Percentiles rank a stretch among this genome's conserved stretches.
These are phyloP conservation scores for Mormyrus proboscirostris DNA, from an alignment of 2,797 vertebrate species.

Conservation along the genomic window DNA sequence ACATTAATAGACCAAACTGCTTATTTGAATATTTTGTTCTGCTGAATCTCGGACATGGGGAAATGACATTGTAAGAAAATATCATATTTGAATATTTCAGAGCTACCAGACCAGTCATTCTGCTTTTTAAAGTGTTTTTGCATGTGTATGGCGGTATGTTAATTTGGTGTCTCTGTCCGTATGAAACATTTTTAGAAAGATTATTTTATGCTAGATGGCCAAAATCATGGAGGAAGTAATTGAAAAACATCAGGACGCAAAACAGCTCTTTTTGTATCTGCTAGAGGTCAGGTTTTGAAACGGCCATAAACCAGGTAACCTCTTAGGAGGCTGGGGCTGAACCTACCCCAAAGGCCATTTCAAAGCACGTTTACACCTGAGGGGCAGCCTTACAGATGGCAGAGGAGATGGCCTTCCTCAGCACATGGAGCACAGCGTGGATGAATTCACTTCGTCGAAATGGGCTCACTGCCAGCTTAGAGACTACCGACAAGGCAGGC, in stretches of 20 bases:
- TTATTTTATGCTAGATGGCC: not conserved
- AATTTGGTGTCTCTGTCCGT: not conserved
- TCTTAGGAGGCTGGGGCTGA: not conserved
- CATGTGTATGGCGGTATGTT: not conserved
- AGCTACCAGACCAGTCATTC: not conserved
- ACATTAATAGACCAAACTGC: not conserved
- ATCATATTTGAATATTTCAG: conserved; percentile 10
- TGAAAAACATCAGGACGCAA: not conserved
- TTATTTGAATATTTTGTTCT: not conserved
- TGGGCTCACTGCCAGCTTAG: conserved; percentile 41
- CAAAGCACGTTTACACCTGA: not conserved
- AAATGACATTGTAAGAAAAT: conserved; percentile 5
- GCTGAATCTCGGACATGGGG: not conserved
- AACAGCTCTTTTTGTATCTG: not conserved
- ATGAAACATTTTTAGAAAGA: not conserved
- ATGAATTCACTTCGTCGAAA: conserved; percentile 59
- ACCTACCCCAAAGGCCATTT: not conserved
- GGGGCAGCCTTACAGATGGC: not conserved
- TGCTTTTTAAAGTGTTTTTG: not conserved
- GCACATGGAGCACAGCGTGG: conserved; percentile 42
- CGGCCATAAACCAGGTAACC: not conserved
- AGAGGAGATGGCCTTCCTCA: conserved; percentile 24
- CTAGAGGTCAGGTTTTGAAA: not conserved
- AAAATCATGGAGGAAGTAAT: not conserved
- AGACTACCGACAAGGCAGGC: conserved; percentile 29